Evolutionary conservation across 2,888 invertebrate genomes (phyloP), one percentile per base, ranked within the genome.

Genomic region (Athetis lepigone): DNA sequence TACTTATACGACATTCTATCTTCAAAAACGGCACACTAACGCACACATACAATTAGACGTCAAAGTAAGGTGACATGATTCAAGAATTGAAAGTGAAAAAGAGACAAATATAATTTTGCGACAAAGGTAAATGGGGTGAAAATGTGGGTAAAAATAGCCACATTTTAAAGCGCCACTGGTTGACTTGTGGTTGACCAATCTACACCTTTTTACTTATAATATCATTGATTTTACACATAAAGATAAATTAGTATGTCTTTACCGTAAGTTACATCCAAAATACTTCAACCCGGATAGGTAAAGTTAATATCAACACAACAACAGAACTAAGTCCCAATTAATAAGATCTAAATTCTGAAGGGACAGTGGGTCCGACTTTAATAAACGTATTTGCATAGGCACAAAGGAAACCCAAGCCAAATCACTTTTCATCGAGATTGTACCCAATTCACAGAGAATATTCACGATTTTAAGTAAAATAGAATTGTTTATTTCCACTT

Each of bases 341-440:
- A 77, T 77, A 74, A 80, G 61, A 66, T 74, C 70, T 70, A 62
- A 70, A 77, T 77, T 80, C 52, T 46, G 40, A 45, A 76, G 55
- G 55, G 74, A 66, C 77, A 56, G 29, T 16, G 47, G 64, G 70
- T 66, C 70, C 71, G 54, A 54, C 57, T 57, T 68, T 67, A 73
- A 77, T 63, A 80, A 77, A 77, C 61, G 64, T 77, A 80, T 77
- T 77, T 77, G 80, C 77, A 77, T 77, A 77, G 58, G 66, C 70
- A 80, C 80, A 79, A 77, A 77, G 77, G 70, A 56, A 25, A 27
- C 39, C 39, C 37, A 37, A 55, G 71, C 40, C 21, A 50, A 73
- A 69, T 69, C 63, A 70, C 69, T 79, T 79, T 52, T 59, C 70
- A 77, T 73, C 63, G 58, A 52, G 63, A 70, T 77, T 79, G 66